Evolutionary conservation across 2,888 invertebrate species (phyloP).

Genomic region (Orthosia gothica): DNA sequence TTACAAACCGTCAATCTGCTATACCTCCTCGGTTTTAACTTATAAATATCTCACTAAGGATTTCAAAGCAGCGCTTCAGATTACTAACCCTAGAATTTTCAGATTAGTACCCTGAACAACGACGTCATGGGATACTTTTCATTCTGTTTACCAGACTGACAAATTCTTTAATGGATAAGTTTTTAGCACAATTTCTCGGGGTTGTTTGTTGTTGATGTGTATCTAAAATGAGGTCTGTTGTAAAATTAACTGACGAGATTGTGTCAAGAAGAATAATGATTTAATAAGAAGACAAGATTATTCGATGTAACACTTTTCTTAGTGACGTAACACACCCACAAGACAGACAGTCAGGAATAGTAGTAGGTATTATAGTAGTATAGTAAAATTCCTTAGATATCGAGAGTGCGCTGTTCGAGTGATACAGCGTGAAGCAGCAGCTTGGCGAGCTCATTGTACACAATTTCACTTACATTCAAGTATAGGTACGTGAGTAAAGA

Average conservation of each 20-base stretch:
- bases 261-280: neutral
- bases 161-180: neutral
- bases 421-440: neutral
- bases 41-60: neutral
- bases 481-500: slow-evolving; percentile 9
- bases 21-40: too few species aligned
- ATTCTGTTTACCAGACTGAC: neutral
- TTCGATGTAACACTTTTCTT: too few species aligned
- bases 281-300: too few species aligned
- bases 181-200: neutral
- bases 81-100: too few species aligned
- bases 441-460: neutral
- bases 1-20: neutral
- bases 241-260: neutral
- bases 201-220: neutral
- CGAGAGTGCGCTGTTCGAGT: slow-evolving; percentile 1
- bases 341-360: too few species aligned
- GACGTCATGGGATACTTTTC: neutral
- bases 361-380: too few species aligned
- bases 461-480: neutral
- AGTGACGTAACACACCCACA: too few species aligned
- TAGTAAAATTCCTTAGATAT: neutral
- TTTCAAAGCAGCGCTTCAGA: neutral
- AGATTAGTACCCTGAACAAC: neutral
- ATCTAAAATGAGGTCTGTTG: neutral